Percentiles rank a stretch among this genome's conserved stretches.
These are phyloP conservation scores for Erethizon dorsatum DNA, from an alignment of 2,797 vertebrate species.

Conservation along the genomic window DNA sequence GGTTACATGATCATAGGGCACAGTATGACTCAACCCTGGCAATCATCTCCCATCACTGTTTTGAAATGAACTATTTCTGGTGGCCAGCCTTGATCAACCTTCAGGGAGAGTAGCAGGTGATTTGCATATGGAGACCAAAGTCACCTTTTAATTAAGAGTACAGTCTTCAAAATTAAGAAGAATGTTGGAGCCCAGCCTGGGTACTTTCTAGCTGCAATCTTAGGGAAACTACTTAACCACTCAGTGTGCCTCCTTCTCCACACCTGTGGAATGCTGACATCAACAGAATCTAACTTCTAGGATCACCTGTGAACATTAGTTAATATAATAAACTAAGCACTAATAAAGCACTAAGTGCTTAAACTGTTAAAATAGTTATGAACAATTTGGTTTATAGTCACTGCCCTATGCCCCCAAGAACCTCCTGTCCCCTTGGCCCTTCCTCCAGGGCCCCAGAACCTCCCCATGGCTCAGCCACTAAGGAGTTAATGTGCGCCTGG, in stretches of 20 bases:
- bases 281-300: background rate
- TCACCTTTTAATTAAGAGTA: slow-evolving; percentile 31
- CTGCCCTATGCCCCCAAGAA: background rate
- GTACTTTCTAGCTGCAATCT: slow-evolving; percentile 20
- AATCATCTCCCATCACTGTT: background rate
- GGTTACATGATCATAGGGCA: background rate
- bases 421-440: background rate
- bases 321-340: background rate
- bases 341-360: background rate
- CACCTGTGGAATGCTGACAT: background rate
- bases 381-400: background rate
- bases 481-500: background rate
- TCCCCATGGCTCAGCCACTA: background rate
- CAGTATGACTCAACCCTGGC: background rate
- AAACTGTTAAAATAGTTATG: background rate
- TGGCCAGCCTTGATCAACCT: background rate
- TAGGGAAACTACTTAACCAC: background rate
- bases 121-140: background rate
- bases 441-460: background rate
- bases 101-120: background rate
- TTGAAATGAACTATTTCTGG: slow-evolving; percentile 11
- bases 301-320: background rate
- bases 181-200: background rate
- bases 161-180: background rate
- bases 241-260: background rate